These are phyloP conservation scores for Torymus aiolomorphi DNA, from an alignment of 2,888 invertebrate genomes.

Conservation along the genomic window DNA sequence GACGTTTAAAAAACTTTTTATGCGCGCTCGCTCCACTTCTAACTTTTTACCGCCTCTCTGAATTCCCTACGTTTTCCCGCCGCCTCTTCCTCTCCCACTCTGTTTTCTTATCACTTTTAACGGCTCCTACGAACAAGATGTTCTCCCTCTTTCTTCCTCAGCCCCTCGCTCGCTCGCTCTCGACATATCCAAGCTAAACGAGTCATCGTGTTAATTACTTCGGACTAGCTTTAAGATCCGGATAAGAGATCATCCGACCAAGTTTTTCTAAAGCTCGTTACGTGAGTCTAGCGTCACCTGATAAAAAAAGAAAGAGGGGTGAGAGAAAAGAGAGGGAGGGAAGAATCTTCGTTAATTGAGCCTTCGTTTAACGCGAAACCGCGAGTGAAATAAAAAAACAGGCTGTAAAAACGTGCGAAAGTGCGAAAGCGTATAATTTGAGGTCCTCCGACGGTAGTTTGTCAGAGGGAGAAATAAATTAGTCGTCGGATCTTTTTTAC, in stretches of 20 bases:
- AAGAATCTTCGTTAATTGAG: conserved; percentile 16
- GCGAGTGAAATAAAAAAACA: too few relatives aligned
- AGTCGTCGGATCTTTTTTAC: too few relatives aligned
- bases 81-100: conserved; percentile 24
- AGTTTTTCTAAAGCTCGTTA: conserved; percentile 32
- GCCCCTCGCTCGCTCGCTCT: background rate
- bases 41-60: conserved; percentile 48
- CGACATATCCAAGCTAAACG: conserved; percentile 46
- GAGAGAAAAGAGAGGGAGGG: too few relatives aligned
- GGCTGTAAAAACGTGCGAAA: too few relatives aligned
- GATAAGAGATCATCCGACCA: conserved; percentile 47
- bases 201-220: conserved; percentile 55
- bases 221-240: conserved; percentile 40
- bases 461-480: too few relatives aligned
- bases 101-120: conserved; percentile 57
- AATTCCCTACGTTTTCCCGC: conserved; percentile 40
- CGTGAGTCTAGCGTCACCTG: background rate
- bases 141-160: conserved; percentile 24
- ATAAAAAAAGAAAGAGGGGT: background rate
- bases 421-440: too few relatives aligned
- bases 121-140: conserved; percentile 50
- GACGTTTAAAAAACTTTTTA: conserved; percentile 53
- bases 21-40: conserved; percentile 25
- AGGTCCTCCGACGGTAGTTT: too few relatives aligned
- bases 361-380: background rate